Base-by-base conservation (phyloP, 2,797 vertebrate species). In the Setipinna tenuifilis region DNA sequence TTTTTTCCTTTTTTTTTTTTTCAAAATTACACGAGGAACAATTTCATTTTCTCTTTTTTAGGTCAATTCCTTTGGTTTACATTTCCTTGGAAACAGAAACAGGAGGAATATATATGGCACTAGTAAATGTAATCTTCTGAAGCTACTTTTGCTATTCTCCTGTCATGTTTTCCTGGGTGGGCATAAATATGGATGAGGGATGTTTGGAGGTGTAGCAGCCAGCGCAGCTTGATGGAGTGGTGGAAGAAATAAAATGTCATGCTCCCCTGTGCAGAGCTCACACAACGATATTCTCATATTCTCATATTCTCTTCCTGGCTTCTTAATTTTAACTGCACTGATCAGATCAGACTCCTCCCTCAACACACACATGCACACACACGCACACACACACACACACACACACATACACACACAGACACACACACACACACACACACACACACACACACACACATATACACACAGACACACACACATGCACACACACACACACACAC, bases 151-250 rank as follows among this genome's bases (percentile, higher is more conserved):
- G 87, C 89, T 92, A 93, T 94, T 94, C 92, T 88, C 83, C 83
- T 23, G 88, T 90, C 90, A 86, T 59, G 83, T 82, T 86, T 84
- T 84, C 19, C 83, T 86, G 88, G 90, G 88, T 80, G 50, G 0
- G 28, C 88, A 94, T 94, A 88, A 91, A 93, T 94, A 94, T 93
- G 89, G 90, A 94, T 94, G 89, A 91, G 89, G 81, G 58, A 87
- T 91, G 86, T 86, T 89, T 87, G 90, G 71, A 44, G 91, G 75
- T 83, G 86, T 85, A 89, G 59, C 82, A 83, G 83, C 82, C 83
- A 82, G 78, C 82, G 19, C 71, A 92, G 92, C 88, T 90, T 87
- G 83, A 84, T 83, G 71, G 83, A 86, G 93, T 91, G 85, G 84
- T 84, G n/a, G 91, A 91, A 90, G 90, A 90, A 85, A 89, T 92